Conservation (phyloP, 2,888 invertebrate genomes). For the Eupeodes luniger region DNA sequence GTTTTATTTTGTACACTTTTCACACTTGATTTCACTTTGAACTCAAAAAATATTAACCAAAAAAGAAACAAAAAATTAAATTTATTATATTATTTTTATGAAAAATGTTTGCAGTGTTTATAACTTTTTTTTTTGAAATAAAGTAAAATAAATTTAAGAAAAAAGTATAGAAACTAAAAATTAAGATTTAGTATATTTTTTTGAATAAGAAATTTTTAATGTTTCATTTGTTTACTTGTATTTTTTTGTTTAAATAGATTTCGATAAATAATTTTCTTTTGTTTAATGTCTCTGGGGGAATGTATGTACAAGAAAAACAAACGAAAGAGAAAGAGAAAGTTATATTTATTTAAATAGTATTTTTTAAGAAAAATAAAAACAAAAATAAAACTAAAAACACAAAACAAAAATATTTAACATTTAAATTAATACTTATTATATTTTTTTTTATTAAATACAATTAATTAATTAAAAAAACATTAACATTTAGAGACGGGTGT, state of each 20-base stretch:
- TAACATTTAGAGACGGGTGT: conserved; percentile 77
- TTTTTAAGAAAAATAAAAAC: conserved; percentile 20
- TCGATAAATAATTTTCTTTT: conserved; percentile 62
- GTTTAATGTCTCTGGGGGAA: conserved; percentile 60
- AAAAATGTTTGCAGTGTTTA: conserved; percentile 78
- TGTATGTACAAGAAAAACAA: conserved; percentile 76
- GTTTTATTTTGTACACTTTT: conserved; percentile 50
- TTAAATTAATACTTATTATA: conserved; percentile 16
- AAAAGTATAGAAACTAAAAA: conserved; percentile 6
- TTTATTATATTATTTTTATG: conserved; percentile 12
- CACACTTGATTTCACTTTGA: conserved; percentile 68
- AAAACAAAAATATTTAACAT: conserved; percentile 32
- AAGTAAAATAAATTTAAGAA: conserved; percentile 47
- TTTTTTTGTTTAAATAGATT: conserved; percentile 70
- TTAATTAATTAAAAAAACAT: conserved; percentile 53
- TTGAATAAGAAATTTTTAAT: conserved; percentile 56
- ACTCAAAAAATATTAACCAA: conserved; percentile 58
- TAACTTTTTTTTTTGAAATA: conserved; percentile 30
- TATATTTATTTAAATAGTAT: not conserved
- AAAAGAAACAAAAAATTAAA: conserved; percentile 19
- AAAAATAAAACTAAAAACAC: conserved; percentile 20
- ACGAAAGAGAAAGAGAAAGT: conserved; percentile 61
- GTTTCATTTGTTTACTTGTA: conserved; percentile 80
- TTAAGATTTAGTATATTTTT: conserved; percentile 47
- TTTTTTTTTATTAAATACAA: conserved; percentile 46